Evolutionary conservation across 2,888 invertebrate genomes (phyloP).

Genomic region (Sinopyrophorus schimmeli): DNA sequence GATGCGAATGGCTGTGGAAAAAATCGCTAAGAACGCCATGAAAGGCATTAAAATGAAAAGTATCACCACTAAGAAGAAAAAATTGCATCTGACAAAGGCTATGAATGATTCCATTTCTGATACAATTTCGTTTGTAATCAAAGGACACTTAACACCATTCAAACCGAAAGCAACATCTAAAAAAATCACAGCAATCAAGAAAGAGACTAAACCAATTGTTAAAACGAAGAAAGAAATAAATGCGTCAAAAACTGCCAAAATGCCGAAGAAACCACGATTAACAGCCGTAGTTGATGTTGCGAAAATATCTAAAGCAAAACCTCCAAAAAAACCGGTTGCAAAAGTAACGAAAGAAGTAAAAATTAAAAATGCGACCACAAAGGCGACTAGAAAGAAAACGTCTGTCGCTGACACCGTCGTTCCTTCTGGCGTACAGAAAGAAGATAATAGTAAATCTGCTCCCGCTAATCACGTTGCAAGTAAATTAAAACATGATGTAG

Average conservation of each 20-base stretch:
- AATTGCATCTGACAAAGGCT: conserved; percentile 37
- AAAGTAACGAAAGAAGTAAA: conserved; percentile 4
- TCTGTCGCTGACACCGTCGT: conserved; percentile 2
- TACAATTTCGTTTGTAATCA: conserved; percentile 53
- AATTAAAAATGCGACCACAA: conserved; percentile 12
- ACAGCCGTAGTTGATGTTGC: neutral
- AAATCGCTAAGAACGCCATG: conserved; percentile 31
- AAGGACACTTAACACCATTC: conserved; percentile 50
- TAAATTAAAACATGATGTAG: conserved; percentile 20
- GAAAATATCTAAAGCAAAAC: no score
- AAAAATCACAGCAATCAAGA: conserved; percentile 36
- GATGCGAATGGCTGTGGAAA: conserved; percentile 29
- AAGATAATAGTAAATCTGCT: conserved; percentile 15
- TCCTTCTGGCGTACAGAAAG: conserved; percentile 9
- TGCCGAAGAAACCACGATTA: conserved; percentile 6
- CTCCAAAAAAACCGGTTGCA: neutral
- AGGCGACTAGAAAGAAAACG: conserved; percentile 18
- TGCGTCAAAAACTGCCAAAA: neutral
- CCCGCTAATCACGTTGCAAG: conserved; percentile 12
- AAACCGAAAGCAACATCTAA: conserved; percentile 37
- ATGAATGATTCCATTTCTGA: conserved; percentile 50
- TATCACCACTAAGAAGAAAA: conserved; percentile 42
- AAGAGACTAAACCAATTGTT: conserved; percentile 23
- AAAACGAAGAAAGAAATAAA: neutral
- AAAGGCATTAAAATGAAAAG: conserved; percentile 35